Evolutionary conservation across 2,797 vertebrate species (phyloP), one percentile per base, ranked within the genome.

Genomic region (Anguilla marmorata): DNA sequence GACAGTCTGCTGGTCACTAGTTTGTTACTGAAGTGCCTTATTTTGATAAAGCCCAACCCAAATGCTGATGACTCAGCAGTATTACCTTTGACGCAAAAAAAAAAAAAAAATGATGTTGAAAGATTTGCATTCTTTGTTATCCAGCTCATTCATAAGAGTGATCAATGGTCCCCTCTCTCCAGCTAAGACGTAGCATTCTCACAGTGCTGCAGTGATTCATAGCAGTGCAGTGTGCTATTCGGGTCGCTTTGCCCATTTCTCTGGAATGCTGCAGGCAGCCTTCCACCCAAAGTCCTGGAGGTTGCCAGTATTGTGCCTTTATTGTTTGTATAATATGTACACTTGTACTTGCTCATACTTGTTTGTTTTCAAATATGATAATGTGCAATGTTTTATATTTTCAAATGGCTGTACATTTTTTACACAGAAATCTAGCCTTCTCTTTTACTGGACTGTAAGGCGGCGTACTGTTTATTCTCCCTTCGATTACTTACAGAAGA

Each of bases 181-280:
- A 76, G 7, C 19, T 82, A 82, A 33, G 79, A 82, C 37, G 45
- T 80, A 76, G 91, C 92, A 90, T 92, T 92, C 92, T 90, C 33
- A 54, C 84, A 54, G 16, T 16, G 37, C 85, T 66, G 86, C 82
- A 48, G 52, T 58, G 84, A 88, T 12, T 86, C 84, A 37, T 85
- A 27, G 82, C 16, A 50, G 19, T 86, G 74, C 21, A 33, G 16
- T 86, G 72, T 76, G 83, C 66, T 87, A 66, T 33, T 21, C 50
- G 86, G 87, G 50, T 72, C 56, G 30, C 76, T 5, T 16, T 79
- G 33, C 16, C 3, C 45, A 48, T 86, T 94, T 96, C 94, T 90
- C 92, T 90, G 95, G 96, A 97, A 93, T 16, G 97, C 98, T 97
- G 98, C 98, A 88, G 98, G 98, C 98, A 95, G 98, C 96, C 94